Conservation (phyloP, 2,888 invertebrate genomes). For the Suillia variegata region DNA sequence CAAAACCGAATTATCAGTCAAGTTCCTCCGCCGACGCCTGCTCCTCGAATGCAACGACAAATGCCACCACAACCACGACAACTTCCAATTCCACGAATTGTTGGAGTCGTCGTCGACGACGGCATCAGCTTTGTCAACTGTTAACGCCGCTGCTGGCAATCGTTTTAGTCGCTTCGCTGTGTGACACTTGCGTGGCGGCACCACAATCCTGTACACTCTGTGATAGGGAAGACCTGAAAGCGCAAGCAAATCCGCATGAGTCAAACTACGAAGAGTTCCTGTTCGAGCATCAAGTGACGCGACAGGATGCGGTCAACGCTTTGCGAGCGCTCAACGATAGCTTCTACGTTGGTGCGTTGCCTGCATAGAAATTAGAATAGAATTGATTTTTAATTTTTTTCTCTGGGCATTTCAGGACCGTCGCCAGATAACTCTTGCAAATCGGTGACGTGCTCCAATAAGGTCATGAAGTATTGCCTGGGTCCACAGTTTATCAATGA, state of each 20-base stretch:
- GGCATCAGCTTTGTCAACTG: no score
- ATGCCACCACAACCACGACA: no score
- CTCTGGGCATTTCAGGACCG: not conserved
- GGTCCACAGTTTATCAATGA: constrained; percentile 58
- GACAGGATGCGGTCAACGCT: constrained; percentile 53
- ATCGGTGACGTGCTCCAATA: constrained; percentile 45
- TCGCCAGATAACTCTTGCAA: constrained; percentile 45
- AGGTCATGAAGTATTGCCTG: constrained; percentile 53
- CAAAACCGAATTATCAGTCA: not conserved
- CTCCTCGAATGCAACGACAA: no score
- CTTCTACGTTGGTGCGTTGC: constrained; percentile 50
- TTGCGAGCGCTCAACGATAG: constrained; percentile 48
- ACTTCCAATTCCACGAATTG: no score
- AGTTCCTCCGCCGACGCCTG: no score
- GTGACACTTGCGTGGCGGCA: constrained; percentile 28
- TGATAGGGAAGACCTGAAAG: constrained; percentile 46
- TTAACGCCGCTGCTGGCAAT: not conserved
- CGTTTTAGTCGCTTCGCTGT: not conserved
- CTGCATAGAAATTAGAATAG: no score
- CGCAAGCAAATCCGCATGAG: constrained; percentile 37
- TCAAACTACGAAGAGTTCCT: constrained; percentile 52
- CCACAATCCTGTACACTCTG: constrained; percentile 53
- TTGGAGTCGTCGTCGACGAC: no score
- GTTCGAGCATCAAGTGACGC: constrained; percentile 58
- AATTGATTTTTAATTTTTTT: no score